These are phyloP conservation scores for Abramis brama DNA, from an alignment of 2,113 vertebrate species.

Conservation along the genomic window DNA sequence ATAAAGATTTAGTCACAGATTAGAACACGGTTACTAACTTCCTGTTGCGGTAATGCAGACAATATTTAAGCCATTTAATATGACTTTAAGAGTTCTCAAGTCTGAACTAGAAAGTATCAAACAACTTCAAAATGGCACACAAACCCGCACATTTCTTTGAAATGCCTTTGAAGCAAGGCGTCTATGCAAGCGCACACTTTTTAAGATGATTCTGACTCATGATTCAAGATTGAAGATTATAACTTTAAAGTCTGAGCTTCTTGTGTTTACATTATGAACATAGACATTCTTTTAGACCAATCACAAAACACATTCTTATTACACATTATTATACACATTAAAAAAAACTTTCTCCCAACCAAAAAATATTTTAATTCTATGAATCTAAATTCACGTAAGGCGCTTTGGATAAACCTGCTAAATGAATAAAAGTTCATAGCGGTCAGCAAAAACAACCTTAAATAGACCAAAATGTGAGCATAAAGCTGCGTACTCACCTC, in stretches of 20 bases:
- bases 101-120: background rate
- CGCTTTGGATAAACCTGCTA: background rate
- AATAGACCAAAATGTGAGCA: background rate
- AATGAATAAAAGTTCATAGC: background rate
- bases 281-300: background rate
- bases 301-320: background rate
- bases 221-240: background rate
- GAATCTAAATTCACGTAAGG: background rate
- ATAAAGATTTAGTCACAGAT: background rate
- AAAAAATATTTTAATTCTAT: background rate
- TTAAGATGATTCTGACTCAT: background rate
- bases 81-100: background rate
- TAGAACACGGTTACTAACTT: background rate
- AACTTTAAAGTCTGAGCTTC: background rate
- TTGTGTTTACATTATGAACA: background rate
- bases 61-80: background rate
- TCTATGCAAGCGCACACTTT: background rate
- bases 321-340: no score
- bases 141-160: background rate
- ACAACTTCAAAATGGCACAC: background rate
- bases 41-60: background rate
- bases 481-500: conserved; percentile 20
- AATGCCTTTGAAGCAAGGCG: background rate
- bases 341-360: background rate
- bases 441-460: background rate